These are phyloP conservation scores for Lepus europaeus DNA, from an alignment of 2,113 vertebrate genomes.

Conservation along the genomic window DNA sequence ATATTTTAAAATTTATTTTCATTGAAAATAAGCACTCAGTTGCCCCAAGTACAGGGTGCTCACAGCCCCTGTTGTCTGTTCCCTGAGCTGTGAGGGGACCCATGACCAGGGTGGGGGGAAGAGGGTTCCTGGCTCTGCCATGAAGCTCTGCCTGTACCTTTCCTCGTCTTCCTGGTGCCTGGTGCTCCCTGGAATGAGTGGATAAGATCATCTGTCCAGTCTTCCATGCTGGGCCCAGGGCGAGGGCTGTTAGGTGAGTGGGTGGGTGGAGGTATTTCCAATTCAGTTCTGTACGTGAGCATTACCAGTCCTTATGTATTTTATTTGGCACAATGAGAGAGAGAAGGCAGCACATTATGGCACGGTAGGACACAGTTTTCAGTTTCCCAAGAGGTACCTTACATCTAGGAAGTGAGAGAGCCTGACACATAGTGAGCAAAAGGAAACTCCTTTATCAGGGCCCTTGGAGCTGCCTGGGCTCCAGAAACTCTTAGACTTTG, in stretches of 20 bases:
- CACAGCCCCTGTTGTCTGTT: not conserved
- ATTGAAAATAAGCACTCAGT: not conserved
- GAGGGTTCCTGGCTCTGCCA: not conserved
- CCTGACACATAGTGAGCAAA: not conserved
- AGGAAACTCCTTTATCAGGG: not conserved
- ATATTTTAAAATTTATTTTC: not conserved
- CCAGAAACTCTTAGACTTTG: not conserved
- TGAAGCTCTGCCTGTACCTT: rapidly evolving
- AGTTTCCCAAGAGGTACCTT: not conserved
- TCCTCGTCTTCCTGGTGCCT: not conserved
- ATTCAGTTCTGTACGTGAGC: not conserved
- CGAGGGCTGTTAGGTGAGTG: too few relatives aligned
- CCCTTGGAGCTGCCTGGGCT: not conserved
- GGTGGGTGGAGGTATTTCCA: not conserved
- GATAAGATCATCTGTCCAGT: not conserved
- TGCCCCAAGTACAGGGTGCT: not conserved
- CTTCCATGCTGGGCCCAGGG: not conserved
- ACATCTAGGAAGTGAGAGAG: not conserved
- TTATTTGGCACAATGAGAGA: too few relatives aligned
- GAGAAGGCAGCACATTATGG: not conserved
- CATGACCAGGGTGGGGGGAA: too few relatives aligned
- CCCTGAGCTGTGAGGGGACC: not conserved
- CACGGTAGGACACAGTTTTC: not conserved
- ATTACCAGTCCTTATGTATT: not conserved
- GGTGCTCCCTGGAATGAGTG: rapidly evolving